Evolutionary conservation across 2,888 invertebrate species (phyloP).

Genomic region (Caenorhabditis macrosperma): DNA sequence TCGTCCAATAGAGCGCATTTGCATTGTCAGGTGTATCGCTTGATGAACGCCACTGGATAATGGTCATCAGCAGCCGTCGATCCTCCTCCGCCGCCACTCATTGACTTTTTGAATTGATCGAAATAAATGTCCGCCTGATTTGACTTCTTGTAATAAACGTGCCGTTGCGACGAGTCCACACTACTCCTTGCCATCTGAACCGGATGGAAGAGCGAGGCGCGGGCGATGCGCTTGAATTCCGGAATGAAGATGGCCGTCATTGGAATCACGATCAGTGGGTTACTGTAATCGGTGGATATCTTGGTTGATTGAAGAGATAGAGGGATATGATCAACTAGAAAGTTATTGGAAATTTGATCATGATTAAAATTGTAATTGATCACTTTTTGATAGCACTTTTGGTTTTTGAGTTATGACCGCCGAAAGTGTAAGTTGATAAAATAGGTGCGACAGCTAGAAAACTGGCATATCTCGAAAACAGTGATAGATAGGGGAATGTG

Average conservation of each 20-base stretch:
- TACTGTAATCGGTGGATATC: too few species aligned
- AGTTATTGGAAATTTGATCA: neutral
- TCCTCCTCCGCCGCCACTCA: neutral
- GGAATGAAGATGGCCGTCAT: conserved; percentile 37
- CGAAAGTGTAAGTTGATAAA: too few species aligned
- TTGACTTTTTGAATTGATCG: conserved; percentile 44
- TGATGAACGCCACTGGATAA: neutral
- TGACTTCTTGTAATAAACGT: neutral
- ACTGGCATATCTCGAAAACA: too few species aligned
- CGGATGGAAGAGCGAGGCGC: neutral
- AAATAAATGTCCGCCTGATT: conserved; percentile 48
- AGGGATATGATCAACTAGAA: neutral
- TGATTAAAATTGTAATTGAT: too few species aligned
- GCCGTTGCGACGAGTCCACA: conserved; percentile 5
- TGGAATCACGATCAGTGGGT: conserved; percentile 28
- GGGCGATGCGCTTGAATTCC: conserved; percentile 10
- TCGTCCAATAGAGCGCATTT: too few species aligned
- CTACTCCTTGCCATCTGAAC: conserved; percentile 12
- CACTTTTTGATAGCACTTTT: too few species aligned
- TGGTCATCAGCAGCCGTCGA: neutral
- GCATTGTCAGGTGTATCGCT: neutral
- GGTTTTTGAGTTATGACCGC: too few species aligned
- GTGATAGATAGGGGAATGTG: too few species aligned
- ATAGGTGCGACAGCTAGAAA: neutral
- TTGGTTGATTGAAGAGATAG: neutral